Conservation (phyloP, 2,797 vertebrate genomes). For the Chloroceryle amazona region DNA sequence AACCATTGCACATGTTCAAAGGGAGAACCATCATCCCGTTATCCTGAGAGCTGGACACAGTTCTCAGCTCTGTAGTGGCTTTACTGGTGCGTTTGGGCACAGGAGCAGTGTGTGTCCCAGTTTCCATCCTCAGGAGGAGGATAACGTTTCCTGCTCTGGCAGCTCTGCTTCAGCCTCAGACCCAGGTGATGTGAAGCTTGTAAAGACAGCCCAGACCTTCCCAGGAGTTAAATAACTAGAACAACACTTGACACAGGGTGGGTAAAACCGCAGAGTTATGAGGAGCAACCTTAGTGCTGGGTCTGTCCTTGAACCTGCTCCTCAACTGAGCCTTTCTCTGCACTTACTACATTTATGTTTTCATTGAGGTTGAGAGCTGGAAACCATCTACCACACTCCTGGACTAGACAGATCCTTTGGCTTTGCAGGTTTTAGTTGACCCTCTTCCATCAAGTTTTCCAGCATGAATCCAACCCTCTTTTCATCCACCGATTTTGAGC, state of each 20-base stretch:
- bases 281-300: not conserved
- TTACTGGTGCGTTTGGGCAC: not conserved
- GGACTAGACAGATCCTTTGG: not conserved
- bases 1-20: not conserved
- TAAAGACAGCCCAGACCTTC: not conserved
- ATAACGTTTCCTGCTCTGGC: slow-evolving; percentile 2
- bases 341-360: not conserved
- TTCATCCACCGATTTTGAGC: not conserved
- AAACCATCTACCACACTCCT: not conserved
- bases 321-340: not conserved
- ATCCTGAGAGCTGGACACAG: fast-evolving
- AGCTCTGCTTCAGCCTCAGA: not conserved
- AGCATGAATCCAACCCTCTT: not conserved
- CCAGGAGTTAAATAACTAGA: not conserved
- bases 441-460: not conserved
- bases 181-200: not conserved
- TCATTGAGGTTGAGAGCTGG: not conserved
- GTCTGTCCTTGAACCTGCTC: not conserved
- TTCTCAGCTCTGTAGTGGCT: not conserved
- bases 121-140: slow-evolving; percentile 16
- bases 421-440: not conserved
- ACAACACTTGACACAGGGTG: not conserved
- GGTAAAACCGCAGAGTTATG: not conserved
- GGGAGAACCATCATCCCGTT: not conserved
- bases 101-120: not conserved